Evolutionary conservation across 2,888 invertebrate species (phyloP).

Genomic region (Cosmorhoe ocellata): DNA sequence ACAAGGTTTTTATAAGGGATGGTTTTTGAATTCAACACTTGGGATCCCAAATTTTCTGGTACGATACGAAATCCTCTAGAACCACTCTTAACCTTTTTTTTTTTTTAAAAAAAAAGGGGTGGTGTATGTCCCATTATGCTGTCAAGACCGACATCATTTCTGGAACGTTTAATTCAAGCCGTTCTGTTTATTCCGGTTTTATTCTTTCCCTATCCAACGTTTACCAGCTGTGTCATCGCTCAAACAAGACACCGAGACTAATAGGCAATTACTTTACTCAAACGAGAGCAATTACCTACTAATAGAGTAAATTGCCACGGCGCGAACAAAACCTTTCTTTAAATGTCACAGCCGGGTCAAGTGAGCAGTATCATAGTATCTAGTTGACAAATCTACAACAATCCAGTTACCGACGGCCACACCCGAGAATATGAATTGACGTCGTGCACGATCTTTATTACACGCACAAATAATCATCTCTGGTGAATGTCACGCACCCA

Average conservation of each 20-base stretch:
- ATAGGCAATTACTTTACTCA: constrained; percentile 44
- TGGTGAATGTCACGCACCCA: constrained; percentile 50
- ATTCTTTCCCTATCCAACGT: neutral
- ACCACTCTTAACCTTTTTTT: too few species aligned
- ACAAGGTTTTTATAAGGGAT: too few species aligned
- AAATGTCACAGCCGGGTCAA: constrained; percentile 48
- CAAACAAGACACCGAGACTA: constrained; percentile 37
- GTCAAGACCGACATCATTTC: too few species aligned
- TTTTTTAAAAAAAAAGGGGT: too few species aligned
- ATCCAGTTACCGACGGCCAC: constrained; percentile 50
- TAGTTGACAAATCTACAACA: constrained; percentile 48
- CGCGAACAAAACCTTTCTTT: constrained; percentile 44
- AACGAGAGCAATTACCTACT: constrained; percentile 53
- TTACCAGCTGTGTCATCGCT: constrained; percentile 44
- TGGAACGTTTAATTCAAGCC: too few species aligned
- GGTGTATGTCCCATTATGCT: too few species aligned
- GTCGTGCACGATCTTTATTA: constrained; percentile 57
- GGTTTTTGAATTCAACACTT: too few species aligned
- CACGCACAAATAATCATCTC: constrained; percentile 51
- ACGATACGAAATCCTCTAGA: too few species aligned
- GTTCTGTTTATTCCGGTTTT: neutral
- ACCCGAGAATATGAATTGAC: constrained; percentile 44
- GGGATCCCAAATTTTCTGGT: too few species aligned
- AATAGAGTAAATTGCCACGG: constrained; percentile 44
- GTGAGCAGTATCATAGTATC: constrained; percentile 51